Conservation (phyloP, 1,140 invertebrate species). For the Diachasmimorpha longicaudata region DNA sequence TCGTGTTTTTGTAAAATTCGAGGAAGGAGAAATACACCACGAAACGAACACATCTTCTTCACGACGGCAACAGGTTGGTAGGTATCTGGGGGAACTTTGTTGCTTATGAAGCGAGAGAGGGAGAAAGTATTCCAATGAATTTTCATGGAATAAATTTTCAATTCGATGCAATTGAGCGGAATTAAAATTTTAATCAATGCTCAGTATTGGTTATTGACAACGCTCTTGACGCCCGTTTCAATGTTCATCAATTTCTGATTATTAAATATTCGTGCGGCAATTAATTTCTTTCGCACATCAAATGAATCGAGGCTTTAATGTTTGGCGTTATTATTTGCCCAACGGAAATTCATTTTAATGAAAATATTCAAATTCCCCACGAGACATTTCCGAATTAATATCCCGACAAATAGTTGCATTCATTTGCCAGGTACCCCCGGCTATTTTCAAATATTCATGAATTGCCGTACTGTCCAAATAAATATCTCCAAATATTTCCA, state of each 20-base stretch:
- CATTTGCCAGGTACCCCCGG: not conserved
- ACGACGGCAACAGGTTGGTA: conserved; percentile 24
- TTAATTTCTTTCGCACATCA: not conserved
- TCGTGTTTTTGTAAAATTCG: not conserved
- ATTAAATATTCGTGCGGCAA: not conserved
- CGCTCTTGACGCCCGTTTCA: not conserved
- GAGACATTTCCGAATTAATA: not conserved
- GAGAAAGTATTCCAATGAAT: not conserved
- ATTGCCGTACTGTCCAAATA: not conserved
- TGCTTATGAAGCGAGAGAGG: not conserved
- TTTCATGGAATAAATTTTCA: conserved; percentile 7
- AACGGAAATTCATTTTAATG: not conserved
- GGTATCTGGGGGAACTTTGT: not conserved
- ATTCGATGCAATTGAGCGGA: not conserved
- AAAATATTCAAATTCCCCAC: not conserved
- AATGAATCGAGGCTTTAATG: not conserved
- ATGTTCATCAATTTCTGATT: not conserved
- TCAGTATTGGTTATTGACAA: not conserved
- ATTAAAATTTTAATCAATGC: not conserved
- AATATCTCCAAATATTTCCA: not conserved
- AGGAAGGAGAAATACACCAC: not conserved
- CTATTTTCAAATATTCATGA: not conserved
- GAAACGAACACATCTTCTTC: conserved; percentile 4
- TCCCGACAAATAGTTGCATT: not conserved
- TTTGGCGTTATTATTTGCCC: not conserved